Evolutionary conservation across 1,140 invertebrate genomes (phyloP), one percentile per base, ranked within the genome.

Genomic region (Condylostylus longicornis): DNA sequence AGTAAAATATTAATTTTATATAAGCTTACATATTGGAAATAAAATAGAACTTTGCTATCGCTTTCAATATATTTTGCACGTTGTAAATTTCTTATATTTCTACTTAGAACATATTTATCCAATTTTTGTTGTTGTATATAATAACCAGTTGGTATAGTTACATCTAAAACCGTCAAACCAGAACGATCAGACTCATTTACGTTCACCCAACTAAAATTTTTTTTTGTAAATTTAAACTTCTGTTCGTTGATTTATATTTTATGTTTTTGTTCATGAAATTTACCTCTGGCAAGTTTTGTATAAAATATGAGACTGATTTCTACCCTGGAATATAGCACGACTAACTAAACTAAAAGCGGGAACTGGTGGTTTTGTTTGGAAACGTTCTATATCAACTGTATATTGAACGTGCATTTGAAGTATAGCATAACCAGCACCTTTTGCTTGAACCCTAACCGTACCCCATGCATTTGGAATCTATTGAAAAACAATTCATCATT

Each of bases 401-500:
- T 94, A 93, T 51, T 89, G 82, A n/a, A 91, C 85, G 31, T 82
- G 79, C 74, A 95, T 79, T 66, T 96, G 87, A 27, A 91, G 65
- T 45, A 93, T 80, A 2, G 89, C 89, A 57, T 83, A 84, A 15
- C 91, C 91, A 13, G 84, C 80, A 40, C 91, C 91, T 55, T 80
- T 79, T 1, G 83, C 88, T 50, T 84, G 75, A 1, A 94, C 79
- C 58, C 85, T 84, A 1, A 94, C 81, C 9, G 82, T 88, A 44
- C 90, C 90, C 79, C 82, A 95, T 33, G 88, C 86, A 58, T 85
- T 75, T 1, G 85, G 83, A 56, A 91, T 87, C 77, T 84, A 49
- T 46, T 40, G 33, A 40, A 47, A 38, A 46, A 39, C 6, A 8
- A 14, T 5, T 25, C n/a, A n/a, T n/a, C n/a, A n/a, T n/a, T 21